phyloP scores from a whole-genome alignment of 2,113 vertebrate genomes.

The Limanda limanda region DNA sequence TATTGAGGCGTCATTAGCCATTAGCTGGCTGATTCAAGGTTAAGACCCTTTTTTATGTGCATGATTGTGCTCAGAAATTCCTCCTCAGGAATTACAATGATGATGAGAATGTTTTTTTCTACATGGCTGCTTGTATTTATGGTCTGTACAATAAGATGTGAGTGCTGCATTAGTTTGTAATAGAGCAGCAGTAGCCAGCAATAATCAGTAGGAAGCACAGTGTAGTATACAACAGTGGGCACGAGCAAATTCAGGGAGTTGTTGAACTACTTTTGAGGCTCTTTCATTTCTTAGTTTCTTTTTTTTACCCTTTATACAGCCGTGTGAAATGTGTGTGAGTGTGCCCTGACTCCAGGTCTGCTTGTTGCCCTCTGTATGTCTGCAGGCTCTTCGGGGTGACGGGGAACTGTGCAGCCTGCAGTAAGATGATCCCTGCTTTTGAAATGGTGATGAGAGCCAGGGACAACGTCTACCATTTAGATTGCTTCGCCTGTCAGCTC shows the following conservation, averaged over 20 bases:
- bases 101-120: slow-evolving; percentile 29
- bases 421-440: slow-evolving; percentile 99
- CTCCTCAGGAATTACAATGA: slow-evolving; percentile 23
- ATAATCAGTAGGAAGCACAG: slow-evolving; percentile 27
- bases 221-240: slow-evolving; percentile 1
- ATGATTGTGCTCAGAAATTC: not conserved
- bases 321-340: slow-evolving; percentile 42
- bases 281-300: slow-evolving; percentile 2
- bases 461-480: slow-evolving; percentile 99
- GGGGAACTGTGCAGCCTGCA: slow-evolving; percentile 98
- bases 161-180: slow-evolving; percentile 17
- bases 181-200: slow-evolving; percentile 3
- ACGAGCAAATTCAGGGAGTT: not conserved
- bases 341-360: slow-evolving; percentile 50
- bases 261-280: slow-evolving; percentile 2
- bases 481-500: slow-evolving; percentile 99
- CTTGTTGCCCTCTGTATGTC: slow-evolving; percentile 52
- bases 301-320: not conserved
- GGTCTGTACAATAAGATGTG: slow-evolving; percentile 17
- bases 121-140: slow-evolving; percentile 15
- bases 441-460: slow-evolving; percentile 99
- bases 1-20: too few species aligned
- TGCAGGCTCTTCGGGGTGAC: slow-evolving; percentile 97
- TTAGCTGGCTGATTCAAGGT: too few species aligned
- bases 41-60: not conserved